A percentile compares a stretch with the other conserved stretches of the same genome.
phyloP scores from a whole-genome alignment of 2,797 vertebrate genomes.

The Lerista edwardsae region DNA sequence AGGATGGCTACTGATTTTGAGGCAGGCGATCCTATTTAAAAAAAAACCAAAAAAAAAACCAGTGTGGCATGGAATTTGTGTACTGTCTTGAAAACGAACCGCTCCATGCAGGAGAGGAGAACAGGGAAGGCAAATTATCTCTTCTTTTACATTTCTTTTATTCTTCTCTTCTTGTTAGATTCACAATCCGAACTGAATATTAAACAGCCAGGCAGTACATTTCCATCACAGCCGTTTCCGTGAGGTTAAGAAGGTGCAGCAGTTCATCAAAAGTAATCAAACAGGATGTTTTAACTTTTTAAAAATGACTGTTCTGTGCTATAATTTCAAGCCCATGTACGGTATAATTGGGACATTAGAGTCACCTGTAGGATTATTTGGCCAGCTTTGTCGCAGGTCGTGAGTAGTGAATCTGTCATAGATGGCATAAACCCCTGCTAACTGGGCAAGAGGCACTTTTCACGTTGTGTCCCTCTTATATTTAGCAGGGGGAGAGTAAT shows the following conservation, averaged over 20 bases:
- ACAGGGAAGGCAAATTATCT: not conserved
- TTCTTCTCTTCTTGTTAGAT: not conserved
- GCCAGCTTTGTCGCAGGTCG: conserved; percentile 2
- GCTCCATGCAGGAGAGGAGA: not conserved
- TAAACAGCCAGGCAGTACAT: conserved; percentile 9
- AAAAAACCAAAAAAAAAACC: too few species aligned
- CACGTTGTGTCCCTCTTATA: too few species aligned
- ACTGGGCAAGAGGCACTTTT: too few species aligned
- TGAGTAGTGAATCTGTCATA: too few species aligned
- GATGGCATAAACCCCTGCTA: too few species aligned
- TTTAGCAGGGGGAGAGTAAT: too few species aligned
- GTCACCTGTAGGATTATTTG: not conserved
- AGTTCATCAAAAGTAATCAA: conserved; percentile 36
- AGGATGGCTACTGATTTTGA: conserved; percentile 10
- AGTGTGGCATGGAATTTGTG: conserved; percentile 15
- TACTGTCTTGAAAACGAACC: not conserved
- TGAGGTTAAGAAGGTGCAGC: conserved; percentile 45
- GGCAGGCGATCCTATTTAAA: not conserved
- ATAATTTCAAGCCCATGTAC: conserved; percentile 11
- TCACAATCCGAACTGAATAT: not conserved
- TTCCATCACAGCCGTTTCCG: conserved; percentile 21
- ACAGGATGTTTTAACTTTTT: conserved; percentile 45
- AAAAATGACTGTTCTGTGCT: not conserved
- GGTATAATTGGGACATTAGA: conserved; percentile 31
- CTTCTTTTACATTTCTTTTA: not conserved